Evolutionary conservation across 2,888 invertebrate species (phyloP), one percentile per base, ranked within the genome.

Genomic region (Ypsolopha sequella): DNA sequence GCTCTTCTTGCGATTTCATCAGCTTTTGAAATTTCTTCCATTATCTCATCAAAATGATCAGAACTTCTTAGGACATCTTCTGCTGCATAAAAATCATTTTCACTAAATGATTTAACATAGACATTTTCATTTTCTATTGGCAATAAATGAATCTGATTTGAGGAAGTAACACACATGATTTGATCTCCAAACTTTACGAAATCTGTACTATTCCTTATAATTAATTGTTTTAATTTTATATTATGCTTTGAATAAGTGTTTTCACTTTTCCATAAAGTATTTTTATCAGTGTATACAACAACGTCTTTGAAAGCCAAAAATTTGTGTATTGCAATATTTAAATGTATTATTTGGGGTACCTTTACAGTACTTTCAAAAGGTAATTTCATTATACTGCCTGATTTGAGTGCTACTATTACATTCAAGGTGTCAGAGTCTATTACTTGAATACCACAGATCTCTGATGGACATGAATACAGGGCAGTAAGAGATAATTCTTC

Each of bases 91-190:
- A 76, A 77, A 36, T 68, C 64, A 2, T 66, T 61, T 1, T 41
- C 51, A 2, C 57, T 49, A 14, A 58, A 53, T 7, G 55, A 41
- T 53, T 63, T 64, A 9, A 72, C 33, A 58, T 68, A 78, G 6
- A 63, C 61, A 7, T 53, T 49, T 0, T 67, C 59, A 57, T 75
- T 60, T 51, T 76, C 66, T 35, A 73, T 45, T 1, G 60, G 52
- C 53, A 82, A 69, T 54, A 60, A 62, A 55, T 84, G 81, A 41
- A 81, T 60, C 11, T 75, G 54, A 52, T 80, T 70, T 7, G 60
- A 60, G 52, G 63, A 85, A 53, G 84, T 78, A 2, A 76, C 75
- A 55, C 81, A 81, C 14, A 85, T 59, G 6, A 85, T 58, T 59
- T 65, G 60, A 50, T 76, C 67, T 9, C 62, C 68, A 45, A 64